These are phyloP conservation scores for Leguminivora glycinivorella DNA, from an alignment of 1,140 invertebrate species.

Conservation along the genomic window DNA sequence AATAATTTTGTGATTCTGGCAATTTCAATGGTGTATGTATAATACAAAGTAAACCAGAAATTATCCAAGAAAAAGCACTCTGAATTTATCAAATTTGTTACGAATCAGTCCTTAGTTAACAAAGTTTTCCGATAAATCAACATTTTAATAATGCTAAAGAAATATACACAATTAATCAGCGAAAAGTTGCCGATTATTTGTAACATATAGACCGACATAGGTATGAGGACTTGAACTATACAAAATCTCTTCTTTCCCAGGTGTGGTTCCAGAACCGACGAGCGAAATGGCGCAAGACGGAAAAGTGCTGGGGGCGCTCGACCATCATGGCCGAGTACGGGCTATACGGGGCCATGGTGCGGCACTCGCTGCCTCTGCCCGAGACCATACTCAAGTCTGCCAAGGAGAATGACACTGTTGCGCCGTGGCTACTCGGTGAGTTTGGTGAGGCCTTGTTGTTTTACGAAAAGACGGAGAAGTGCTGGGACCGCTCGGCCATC, in stretches of 20 bases:
- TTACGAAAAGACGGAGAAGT: conserved; percentile 98
- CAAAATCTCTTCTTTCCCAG: conserved; percentile 79
- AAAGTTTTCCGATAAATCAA: no score
- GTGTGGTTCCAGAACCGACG: conserved; percentile 99
- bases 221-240: conserved; percentile 25
- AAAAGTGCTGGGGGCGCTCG: conserved; percentile 99
- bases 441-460: conserved; percentile 34
- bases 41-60: no score
- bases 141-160: no score
- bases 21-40: no score
- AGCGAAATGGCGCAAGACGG: conserved; percentile 99
- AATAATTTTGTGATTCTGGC: no score
- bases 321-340: conserved; percentile 99
- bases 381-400: conserved; percentile 98
- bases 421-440: conserved; percentile 98
- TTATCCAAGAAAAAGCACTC: no score
- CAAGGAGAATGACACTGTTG: conserved; percentile 96
- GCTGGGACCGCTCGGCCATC: conserved; percentile 98
- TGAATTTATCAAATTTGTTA: no score
- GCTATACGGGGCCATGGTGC: conserved; percentile 98
- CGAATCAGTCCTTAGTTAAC: no score
- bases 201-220: not conserved
- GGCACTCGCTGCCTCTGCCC: conserved; percentile 97
- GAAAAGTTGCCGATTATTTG: no score
- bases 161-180: no score